These are phyloP conservation scores for Colletes gigas DNA, from an alignment of 1,140 invertebrate species.

Conservation along the genomic window DNA sequence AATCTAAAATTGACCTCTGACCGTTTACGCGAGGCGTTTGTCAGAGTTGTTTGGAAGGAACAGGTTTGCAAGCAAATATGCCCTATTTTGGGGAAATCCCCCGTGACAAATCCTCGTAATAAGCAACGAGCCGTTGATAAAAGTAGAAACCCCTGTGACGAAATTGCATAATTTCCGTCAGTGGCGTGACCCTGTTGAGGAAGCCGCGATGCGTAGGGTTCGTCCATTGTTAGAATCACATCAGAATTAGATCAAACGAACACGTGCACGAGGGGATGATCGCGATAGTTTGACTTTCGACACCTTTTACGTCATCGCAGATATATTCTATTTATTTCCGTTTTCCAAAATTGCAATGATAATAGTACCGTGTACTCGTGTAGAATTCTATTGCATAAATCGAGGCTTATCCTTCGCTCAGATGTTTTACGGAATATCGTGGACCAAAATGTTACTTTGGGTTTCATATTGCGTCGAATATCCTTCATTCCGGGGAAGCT, in stretches of 20 bases:
- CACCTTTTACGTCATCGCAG: conserved; percentile 16
- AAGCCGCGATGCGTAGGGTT: conserved; percentile 46
- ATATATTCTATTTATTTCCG: conserved; percentile 15
- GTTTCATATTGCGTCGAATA: conserved; percentile 10
- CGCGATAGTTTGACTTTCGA: not conserved
- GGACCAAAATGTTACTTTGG: not conserved
- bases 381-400: too few species aligned
- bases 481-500: conserved; percentile 39
- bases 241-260: conserved; percentile 74
- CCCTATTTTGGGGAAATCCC: not conserved
- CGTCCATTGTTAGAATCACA: conserved; percentile 69
- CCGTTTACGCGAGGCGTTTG: not conserved
- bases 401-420: too few species aligned
- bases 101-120: conserved; percentile 67
- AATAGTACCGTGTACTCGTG: too few species aligned
- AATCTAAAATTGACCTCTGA: not conserved
- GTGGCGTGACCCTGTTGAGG: conserved; percentile 70
- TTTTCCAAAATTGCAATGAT: not conserved
- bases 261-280: conserved; percentile 65
- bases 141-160: conserved; percentile 59
- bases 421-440: not conserved
- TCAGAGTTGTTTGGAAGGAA: not conserved
- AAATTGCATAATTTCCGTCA: conserved; percentile 63
- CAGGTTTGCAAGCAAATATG: not conserved
- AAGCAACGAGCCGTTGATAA: conserved; percentile 56